Evolutionary conservation across 2,888 invertebrate species (phyloP).

Genomic region (Eurytoma californica): DNA sequence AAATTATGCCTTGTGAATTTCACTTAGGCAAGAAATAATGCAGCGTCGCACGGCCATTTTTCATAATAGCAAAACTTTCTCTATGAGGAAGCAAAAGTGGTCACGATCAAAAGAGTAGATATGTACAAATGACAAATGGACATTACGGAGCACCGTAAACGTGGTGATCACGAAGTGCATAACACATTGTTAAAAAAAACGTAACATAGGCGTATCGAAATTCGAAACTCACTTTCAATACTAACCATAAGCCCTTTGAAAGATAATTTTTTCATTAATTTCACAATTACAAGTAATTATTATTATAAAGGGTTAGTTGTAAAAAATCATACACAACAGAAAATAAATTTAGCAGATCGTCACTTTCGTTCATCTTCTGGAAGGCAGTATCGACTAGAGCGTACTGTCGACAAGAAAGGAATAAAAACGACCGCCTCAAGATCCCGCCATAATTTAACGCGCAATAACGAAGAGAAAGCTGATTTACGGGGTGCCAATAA

Average conservation of each 20-base stretch:
- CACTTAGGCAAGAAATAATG: conserved; percentile 22
- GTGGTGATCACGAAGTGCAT: conserved; percentile 44
- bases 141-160: conserved; percentile 31
- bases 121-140: conserved; percentile 54
- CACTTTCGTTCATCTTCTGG: too few relatives aligned
- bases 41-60: conserved; percentile 46
- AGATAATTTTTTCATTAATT: too few relatives aligned
- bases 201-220: conserved; percentile 25
- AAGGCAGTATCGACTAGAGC: too few relatives aligned
- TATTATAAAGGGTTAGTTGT: neutral
- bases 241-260: neutral
- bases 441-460: conserved; percentile 8
- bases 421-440: neutral
- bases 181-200: neutral
- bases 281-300: too few relatives aligned
- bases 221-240: conserved; percentile 41
- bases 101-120: conserved; percentile 54
- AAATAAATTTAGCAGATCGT: neutral
- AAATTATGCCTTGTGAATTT: conserved; percentile 41
- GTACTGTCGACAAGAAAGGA: neutral
- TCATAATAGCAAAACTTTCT: conserved; percentile 51
- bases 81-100: conserved; percentile 52
- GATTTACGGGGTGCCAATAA: conserved; percentile 52
- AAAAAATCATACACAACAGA: neutral
- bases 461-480: conserved; percentile 40